Percentiles rank a stretch among this genome's conserved stretches.
phyloP scores from a whole-genome alignment of 92 coral and sea anemone genomes.

The Muricea muricata region DNA sequence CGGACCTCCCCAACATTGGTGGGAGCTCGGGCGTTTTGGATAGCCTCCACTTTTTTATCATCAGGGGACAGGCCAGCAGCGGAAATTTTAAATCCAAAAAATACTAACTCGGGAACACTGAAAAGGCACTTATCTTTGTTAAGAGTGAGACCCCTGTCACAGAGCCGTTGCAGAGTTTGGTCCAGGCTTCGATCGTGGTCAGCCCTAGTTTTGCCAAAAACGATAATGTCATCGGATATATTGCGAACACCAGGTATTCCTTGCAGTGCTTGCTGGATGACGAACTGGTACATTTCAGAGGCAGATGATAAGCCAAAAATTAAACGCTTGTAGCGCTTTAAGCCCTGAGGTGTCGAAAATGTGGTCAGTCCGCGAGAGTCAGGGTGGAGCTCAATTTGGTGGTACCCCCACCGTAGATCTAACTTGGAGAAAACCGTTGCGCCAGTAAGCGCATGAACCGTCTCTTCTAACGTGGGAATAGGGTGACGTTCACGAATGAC shows the following conservation, averaged over 20 bases:
- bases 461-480: constrained; percentile 19
- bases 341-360: constrained; percentile 30
- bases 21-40: not conserved
- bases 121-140: too few relatives aligned
- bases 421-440: constrained; percentile 29
- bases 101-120: not conserved
- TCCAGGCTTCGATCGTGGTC: constrained; percentile 39
- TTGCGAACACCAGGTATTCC: constrained; percentile 41
- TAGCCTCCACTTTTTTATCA: not conserved
- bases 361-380: constrained; percentile 28
- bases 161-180: not conserved
- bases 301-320: constrained; percentile 41
- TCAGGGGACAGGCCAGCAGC: constrained; percentile 33
- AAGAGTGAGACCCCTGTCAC: too few relatives aligned
- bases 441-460: constrained; percentile 2
- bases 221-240: constrained; percentile 55
- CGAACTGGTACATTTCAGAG: constrained; percentile 41
- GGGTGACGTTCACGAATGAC: constrained; percentile 30
- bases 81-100: constrained; percentile 21
- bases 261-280: constrained; percentile 9
- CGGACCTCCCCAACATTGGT: constrained; percentile 39
- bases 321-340: constrained; percentile 17
- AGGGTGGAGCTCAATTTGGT: constrained; percentile 42
- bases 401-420: constrained; percentile 19
- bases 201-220: constrained; percentile 10